These are phyloP conservation scores for Podarcis raffonei DNA, from an alignment of 2,113 vertebrate species.

Conservation along the genomic window DNA sequence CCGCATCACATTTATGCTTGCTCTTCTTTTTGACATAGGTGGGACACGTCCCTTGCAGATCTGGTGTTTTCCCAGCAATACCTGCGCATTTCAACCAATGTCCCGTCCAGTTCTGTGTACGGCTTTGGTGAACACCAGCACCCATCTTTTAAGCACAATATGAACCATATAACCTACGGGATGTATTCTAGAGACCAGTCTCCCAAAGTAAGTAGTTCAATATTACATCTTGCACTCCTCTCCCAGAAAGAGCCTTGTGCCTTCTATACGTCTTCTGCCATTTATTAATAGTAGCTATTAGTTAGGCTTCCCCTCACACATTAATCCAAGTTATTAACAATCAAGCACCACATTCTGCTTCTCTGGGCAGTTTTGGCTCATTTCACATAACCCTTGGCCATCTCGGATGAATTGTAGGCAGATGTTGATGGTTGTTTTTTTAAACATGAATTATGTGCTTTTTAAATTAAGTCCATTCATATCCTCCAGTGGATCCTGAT, in stretches of 20 bases:
- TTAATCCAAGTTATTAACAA: not conserved
- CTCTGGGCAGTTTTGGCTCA: not conserved
- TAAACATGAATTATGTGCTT: not conserved
- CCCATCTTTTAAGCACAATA: constrained; percentile 59
- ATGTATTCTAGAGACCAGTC: constrained; percentile 58
- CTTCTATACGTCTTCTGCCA: too few relatives aligned
- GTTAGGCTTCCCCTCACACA: not conserved
- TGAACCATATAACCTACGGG: constrained; percentile 54
- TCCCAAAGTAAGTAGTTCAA: constrained; percentile 46
- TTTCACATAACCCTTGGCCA: not conserved
- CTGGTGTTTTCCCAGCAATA: constrained; percentile 64
- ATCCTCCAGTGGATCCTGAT: not conserved
- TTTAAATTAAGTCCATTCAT: not conserved
- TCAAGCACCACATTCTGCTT: not conserved
- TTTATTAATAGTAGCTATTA: not conserved
- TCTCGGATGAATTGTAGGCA: not conserved
- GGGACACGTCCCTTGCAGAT: constrained; percentile 47
- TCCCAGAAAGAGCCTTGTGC: too few relatives aligned
- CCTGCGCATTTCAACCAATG: constrained; percentile 46
- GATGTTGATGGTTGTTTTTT: not conserved
- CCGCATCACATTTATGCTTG: not conserved
- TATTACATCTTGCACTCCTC: not conserved
- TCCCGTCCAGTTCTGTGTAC: constrained; percentile 45
- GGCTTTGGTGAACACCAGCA: constrained; percentile 63
- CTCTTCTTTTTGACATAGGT: constrained; percentile 39